Evolutionary conservation across 2,113 vertebrate genomes (phyloP).

Genomic region (Polyodon spathula): DNA sequence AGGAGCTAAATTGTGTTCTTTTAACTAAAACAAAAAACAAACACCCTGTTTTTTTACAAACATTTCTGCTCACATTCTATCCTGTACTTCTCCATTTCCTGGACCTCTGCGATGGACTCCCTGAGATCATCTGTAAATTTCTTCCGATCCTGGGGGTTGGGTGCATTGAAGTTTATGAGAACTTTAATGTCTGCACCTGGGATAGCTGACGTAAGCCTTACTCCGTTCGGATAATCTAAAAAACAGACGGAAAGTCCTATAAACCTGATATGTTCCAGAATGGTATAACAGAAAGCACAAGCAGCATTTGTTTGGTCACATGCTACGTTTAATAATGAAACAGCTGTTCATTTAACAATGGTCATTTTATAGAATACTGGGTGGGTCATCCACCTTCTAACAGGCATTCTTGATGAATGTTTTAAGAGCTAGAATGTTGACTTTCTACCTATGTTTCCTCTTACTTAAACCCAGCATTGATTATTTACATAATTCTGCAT

Average conservation of each 20-base stretch:
- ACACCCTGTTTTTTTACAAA: no score
- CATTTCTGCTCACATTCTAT: constrained; percentile 81
- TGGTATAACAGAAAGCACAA: not conserved
- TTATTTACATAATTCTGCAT: no score
- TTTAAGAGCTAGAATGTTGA: no score
- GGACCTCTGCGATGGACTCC: constrained; percentile 90
- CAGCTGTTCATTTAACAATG: no score
- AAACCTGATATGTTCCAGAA: constrained; percentile 8
- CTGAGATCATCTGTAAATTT: constrained; percentile 93
- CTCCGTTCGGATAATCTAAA: constrained; percentile 90
- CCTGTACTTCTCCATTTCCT: constrained; percentile 98
- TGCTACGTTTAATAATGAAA: no score
- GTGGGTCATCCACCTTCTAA: no score
- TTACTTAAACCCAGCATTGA: no score
- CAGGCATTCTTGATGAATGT: no score
- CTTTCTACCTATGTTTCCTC: no score
- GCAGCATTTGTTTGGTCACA: not conserved
- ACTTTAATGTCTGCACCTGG: constrained; percentile 91
- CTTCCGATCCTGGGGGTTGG: constrained; percentile 94
- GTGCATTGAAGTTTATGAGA: constrained; percentile 96
- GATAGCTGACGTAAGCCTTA: constrained; percentile 84
- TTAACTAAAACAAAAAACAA: constrained; percentile 1
- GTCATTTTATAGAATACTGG: no score
- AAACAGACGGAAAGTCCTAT: constrained; percentile 2
- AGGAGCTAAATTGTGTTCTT: no score